Percentiles rank a stretch among this genome's conserved stretches.
Evolutionary conservation across 2,113 vertebrate species (phyloP).

Genomic region (Ornithorhynchus anatinus): DNA sequence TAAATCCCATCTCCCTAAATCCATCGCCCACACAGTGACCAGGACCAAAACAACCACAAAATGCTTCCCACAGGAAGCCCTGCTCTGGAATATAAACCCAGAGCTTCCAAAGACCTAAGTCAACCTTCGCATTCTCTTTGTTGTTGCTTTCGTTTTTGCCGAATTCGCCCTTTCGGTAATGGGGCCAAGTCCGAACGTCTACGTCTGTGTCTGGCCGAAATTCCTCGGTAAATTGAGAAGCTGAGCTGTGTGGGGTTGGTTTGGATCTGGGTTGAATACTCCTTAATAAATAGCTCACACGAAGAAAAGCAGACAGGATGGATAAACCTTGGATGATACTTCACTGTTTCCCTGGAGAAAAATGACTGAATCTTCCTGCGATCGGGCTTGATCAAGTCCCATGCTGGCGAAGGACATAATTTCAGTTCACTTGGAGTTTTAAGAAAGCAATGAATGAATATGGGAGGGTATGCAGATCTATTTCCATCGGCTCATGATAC

Average conservation of each 20-base stretch:
- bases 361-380: neutral
- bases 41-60: neutral
- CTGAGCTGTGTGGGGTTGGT: neutral
- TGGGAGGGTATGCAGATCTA: too few relatives aligned
- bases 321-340: neutral
- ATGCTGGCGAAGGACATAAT: too few relatives aligned
- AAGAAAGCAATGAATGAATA: neutral
- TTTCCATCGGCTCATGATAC: too few relatives aligned
- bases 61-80: neutral
- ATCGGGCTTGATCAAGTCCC: too few relatives aligned
- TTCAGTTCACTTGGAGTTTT: neutral
- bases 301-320: neutral
- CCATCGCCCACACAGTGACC: neutral
- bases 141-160: conserved; percentile 4
- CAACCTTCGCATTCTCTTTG: neutral
- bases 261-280: neutral
- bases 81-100: neutral
- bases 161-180: conserved; percentile 2
- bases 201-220: neutral
- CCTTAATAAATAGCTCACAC: neutral
- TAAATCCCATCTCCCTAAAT: neutral
- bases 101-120: conserved; percentile 7
- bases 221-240: neutral
- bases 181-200: conserved; percentile 1
- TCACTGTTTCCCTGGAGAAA: neutral